Conservation (phyloP, 23 tunicate species). For the Corella eumyota region DNA sequence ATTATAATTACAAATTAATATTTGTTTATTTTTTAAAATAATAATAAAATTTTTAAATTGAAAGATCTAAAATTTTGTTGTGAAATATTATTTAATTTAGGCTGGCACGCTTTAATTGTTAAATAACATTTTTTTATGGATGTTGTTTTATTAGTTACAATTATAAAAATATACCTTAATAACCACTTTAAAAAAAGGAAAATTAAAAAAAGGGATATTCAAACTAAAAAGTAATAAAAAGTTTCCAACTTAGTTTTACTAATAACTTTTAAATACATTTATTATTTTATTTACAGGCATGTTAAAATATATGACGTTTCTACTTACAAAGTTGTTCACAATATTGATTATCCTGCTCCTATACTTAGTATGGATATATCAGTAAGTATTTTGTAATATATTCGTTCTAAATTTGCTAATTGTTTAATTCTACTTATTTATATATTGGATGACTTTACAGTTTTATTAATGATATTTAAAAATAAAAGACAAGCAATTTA, state of each 20-base stretch:
- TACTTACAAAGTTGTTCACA: conserved; percentile 64
- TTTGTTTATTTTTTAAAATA: no score
- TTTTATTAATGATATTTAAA: no score
- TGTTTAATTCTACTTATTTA: neutral
- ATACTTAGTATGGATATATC: conserved; percentile 58
- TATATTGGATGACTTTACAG: neutral
- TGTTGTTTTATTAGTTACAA: no score
- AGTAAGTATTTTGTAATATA: conserved; percentile 12
- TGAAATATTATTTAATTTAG: neutral
- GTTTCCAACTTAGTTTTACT: no score
- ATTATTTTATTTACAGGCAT: conserved; percentile 32
- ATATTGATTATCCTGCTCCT: conserved; percentile 56
- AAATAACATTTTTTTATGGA: neutral
- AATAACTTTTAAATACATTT: no score
- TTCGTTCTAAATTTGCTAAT: neutral
- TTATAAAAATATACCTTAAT: no score
- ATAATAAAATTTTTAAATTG: neutral
- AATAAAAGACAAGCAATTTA: neutral
- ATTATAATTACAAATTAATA: no score
- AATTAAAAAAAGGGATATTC: no score
- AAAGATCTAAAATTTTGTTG: neutral
- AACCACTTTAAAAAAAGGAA: no score
- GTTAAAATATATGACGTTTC: conserved; percentile 65
- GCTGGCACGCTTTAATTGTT: neutral
- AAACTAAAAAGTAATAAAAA: no score